Evolutionary conservation across 64 coral and sea anemone genomes (phyloP).

Genomic region (Dendrophyllia cribrosa): DNA sequence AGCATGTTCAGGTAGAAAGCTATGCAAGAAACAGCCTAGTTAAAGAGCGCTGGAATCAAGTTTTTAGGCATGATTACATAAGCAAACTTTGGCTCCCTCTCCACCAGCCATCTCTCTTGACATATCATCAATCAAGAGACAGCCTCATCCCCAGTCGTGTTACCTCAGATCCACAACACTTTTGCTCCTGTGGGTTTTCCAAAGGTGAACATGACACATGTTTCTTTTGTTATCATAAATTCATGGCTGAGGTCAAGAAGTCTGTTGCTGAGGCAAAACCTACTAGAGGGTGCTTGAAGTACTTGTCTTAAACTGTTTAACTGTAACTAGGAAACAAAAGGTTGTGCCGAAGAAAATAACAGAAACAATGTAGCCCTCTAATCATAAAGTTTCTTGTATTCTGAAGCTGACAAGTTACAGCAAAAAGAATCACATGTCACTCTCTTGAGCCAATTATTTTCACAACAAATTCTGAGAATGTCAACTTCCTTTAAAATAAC

Average conservation of each 20-base stretch:
- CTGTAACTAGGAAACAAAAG: too few relatives aligned
- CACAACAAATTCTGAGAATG: too few relatives aligned
- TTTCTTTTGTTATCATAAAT: slow-evolving; percentile 47
- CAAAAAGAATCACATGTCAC: too few relatives aligned
- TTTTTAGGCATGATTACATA: slow-evolving; percentile 68
- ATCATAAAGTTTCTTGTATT: too few relatives aligned
- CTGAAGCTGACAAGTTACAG: too few relatives aligned
- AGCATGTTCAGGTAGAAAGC: slow-evolving; percentile 55
- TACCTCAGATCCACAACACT: background rate
- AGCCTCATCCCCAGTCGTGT: slow-evolving; percentile 53
- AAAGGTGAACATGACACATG: slow-evolving; percentile 4
- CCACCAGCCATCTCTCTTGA: slow-evolving; percentile 56
- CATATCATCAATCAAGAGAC: slow-evolving; percentile 57
- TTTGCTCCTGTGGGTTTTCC: slow-evolving; percentile 33
- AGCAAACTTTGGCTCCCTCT: slow-evolving; percentile 71
- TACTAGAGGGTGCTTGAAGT: too few relatives aligned
- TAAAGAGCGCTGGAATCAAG: slow-evolving; percentile 47
- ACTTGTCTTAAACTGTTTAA: too few relatives aligned
- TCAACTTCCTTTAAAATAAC: too few relatives aligned
- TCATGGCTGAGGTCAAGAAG: slow-evolving; percentile 48
- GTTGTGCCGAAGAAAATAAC: too few relatives aligned
- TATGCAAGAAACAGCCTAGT: slow-evolving; percentile 56
- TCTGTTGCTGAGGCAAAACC: too few relatives aligned
- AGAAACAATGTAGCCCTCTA: too few relatives aligned
- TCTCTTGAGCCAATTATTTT: too few relatives aligned